phyloP scores from a whole-genome alignment of 2,113 vertebrate genomes.

The Mustela nigripes region DNA sequence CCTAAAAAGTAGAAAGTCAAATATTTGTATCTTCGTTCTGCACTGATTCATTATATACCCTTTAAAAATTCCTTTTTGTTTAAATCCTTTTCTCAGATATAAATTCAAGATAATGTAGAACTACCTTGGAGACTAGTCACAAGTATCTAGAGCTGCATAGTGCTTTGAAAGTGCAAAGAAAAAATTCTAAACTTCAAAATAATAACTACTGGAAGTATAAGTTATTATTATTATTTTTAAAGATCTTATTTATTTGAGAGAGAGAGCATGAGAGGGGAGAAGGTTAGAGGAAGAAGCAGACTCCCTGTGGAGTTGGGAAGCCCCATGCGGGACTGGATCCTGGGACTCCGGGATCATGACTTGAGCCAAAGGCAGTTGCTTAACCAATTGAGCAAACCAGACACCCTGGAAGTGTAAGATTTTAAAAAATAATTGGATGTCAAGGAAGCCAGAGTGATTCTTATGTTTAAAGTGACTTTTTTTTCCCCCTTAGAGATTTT shows the following conservation, averaged over 20 bases:
- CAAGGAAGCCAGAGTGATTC: conserved; percentile 6
- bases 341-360: too few species aligned
- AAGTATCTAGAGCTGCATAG: not conserved
- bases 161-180: conserved; percentile 48
- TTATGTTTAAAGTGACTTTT: conserved; percentile 19
- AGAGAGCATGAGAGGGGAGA: too few species aligned
- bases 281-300: too few species aligned
- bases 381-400: too few species aligned
- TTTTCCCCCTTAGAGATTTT: not conserved
- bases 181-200: conserved; percentile 12
- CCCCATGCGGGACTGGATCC: too few species aligned
- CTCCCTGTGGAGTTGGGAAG: too few species aligned
- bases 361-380: too few species aligned
- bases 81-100: conserved; percentile 16
- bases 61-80: not conserved
- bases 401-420: not conserved
- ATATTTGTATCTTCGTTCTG: not conserved
- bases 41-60: not conserved
- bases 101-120: conserved; percentile 10
- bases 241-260: too few species aligned
- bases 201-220: not conserved
- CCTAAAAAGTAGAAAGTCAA: not conserved
- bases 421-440: conserved; percentile 17
- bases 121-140: not conserved
- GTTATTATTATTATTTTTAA: too few species aligned